Percentiles rank a stretch among this genome's conserved stretches.
phyloP scores from a whole-genome alignment of 2,888 invertebrate species.

The Frankliniella fusca region DNA sequence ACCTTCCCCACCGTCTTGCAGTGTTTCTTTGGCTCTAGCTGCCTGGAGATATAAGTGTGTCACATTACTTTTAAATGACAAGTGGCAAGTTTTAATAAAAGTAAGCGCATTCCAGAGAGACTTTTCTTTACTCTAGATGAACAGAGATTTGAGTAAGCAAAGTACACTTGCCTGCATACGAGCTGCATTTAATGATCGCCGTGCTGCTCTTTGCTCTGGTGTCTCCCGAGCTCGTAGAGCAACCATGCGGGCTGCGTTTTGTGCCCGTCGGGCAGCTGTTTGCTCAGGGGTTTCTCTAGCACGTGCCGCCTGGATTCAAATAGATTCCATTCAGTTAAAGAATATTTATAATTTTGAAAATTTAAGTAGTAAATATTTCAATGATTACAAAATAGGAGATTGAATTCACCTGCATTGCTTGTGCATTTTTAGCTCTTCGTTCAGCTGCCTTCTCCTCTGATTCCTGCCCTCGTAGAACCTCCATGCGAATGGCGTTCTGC shows the following conservation, averaged over 20 bases:
- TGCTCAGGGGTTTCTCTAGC: background rate
- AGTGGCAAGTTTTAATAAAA: background rate
- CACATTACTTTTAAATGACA: background rate
- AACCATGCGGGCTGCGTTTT: background rate
- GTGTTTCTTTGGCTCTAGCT: background rate
- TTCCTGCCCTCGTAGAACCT: background rate
- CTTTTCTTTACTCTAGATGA: no score
- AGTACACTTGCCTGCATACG: background rate
- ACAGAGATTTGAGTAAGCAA: no score
- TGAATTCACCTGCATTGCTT: background rate
- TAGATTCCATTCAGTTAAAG: background rate
- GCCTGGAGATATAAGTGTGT: background rate
- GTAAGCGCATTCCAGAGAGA: background rate
- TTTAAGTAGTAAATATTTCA: background rate
- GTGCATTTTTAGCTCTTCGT: background rate
- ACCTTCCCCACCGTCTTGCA: background rate
- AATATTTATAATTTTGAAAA: background rate
- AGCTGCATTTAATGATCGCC: background rate
- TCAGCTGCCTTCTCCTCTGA: background rate
- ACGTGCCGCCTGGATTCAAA: background rate
- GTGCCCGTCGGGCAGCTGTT: background rate
- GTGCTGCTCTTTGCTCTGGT: background rate
- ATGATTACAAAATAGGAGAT: background rate
- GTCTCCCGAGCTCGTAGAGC: background rate
- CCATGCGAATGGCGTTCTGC: background rate